These are phyloP conservation scores for Saccostrea glomerata DNA, from an alignment of 1,140 invertebrate genomes.

Conservation along the genomic window DNA sequence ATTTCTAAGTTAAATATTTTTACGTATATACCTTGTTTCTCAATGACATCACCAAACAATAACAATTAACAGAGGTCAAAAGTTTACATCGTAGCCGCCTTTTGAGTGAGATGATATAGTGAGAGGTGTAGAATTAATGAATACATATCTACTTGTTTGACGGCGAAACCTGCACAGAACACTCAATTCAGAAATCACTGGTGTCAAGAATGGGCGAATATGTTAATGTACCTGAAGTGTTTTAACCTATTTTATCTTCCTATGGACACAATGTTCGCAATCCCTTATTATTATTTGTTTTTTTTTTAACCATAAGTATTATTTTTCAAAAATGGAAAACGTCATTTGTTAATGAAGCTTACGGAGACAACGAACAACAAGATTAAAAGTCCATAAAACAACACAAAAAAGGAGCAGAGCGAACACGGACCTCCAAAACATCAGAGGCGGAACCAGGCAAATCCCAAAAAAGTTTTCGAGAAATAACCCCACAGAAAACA, in stretches of 20 bases:
- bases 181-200: neutral
- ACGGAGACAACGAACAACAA: too few species aligned
- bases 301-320: too few species aligned
- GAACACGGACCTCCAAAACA: too few species aligned
- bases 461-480: too few species aligned
- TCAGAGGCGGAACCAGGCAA: too few species aligned
- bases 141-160: conserved; percentile 5
- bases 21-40: too few species aligned
- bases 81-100: conserved; percentile 1
- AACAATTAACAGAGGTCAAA: conserved; percentile 13
- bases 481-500: too few species aligned
- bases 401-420: too few species aligned
- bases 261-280: neutral
- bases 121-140: conserved; percentile 27
- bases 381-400: too few species aligned
- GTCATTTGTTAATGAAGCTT: too few species aligned
- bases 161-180: neutral
- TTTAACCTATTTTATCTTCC: neutral
- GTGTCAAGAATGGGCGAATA: neutral
- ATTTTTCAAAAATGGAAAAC: too few species aligned
- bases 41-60: neutral
- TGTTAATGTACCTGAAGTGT: neutral
- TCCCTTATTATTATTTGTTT: neutral
- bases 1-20: neutral
- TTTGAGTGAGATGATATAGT: neutral